phyloP scores from a whole-genome alignment of 2,797 vertebrate genomes.

The Setipinna tenuifilis region DNA sequence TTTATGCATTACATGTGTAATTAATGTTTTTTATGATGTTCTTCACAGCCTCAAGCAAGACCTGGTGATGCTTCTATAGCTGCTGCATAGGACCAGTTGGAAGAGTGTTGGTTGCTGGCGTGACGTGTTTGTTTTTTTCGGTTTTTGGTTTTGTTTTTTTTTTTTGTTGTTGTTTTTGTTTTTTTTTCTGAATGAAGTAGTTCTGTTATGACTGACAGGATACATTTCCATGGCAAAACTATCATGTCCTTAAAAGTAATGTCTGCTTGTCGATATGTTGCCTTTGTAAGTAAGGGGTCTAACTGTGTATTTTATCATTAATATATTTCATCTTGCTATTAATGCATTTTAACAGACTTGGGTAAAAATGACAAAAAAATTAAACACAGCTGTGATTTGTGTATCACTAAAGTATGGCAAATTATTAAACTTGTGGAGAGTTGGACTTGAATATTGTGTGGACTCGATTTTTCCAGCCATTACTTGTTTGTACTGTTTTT shows the following conservation, averaged over 20 bases:
- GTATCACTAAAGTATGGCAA: slow-evolving; percentile 10
- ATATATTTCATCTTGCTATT: not conserved
- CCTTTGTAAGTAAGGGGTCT: slow-evolving; percentile 12
- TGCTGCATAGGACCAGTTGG: slow-evolving; percentile 68
- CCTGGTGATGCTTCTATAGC: slow-evolving; percentile 86
- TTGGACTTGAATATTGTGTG: not conserved
- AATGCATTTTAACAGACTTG: slow-evolving; percentile 7
- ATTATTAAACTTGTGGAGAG: slow-evolving; percentile 25
- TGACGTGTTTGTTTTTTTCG: no score
- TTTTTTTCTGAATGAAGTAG: slow-evolving; percentile 4
- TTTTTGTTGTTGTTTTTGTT: no score
- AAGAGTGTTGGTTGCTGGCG: not conserved
- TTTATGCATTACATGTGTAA: not conserved
- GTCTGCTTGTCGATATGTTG: slow-evolving; percentile 8
- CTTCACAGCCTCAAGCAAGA: slow-evolving; percentile 89
- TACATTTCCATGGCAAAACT: slow-evolving; percentile 5
- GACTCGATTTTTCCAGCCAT: not conserved
- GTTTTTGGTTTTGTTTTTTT: not conserved
- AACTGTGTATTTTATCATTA: slow-evolving; percentile 16
- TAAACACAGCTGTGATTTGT: not conserved
- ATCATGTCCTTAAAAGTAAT: not conserved
- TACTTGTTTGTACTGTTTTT: not conserved
- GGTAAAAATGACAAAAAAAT: not conserved
- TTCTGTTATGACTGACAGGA: not conserved
- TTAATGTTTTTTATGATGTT: slow-evolving; percentile 32